Evolutionary conservation across 2,113 vertebrate species (phyloP), one percentile per base, ranked within the genome.

Genomic region (Acrocephalus kingi): DNA sequence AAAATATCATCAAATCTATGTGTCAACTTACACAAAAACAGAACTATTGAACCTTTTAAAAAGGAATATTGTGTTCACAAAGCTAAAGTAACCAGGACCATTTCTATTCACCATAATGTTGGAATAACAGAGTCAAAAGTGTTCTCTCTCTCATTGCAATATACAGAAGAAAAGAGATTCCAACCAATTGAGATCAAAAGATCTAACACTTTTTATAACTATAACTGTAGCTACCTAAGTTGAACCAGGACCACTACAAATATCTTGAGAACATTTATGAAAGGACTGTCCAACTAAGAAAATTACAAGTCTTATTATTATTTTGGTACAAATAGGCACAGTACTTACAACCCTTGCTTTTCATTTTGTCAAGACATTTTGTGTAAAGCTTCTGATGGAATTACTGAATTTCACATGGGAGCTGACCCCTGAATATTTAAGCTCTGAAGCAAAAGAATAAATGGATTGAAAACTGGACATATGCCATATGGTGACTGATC

Each of bases 381-480:
- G 43, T 4, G 17, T 73, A 93, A 94, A 88, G 17, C 15, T 96
- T 95, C 55, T 83, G 63, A 73, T 41, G 49, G 71, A 94, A 91
- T 83, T 84, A 85, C 37, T 66, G 69, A 68, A 13, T 79, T 93
- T 90, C 82, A 77, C 46, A 59, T 28, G 51, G 66, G 84, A 93
- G 49, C 12, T 91, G 81, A 93, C 84, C 81, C 75, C 74, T 46
- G 51, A 82, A 87, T 79, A 87, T 79, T 85, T 82, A 85, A 87
- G 54, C 54, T 89, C 41, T 84, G 71, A 58, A 89, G 59, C 21
- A 90, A 90, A 83, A 76, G 43, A 85, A 77, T 25, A 81, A 88
- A 84, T 16, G 37, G 31, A 59, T 33, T 77, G 39, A 73, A 79
- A 69, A 76, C 55, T 71, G 39, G 43, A 55, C 21, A 45, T 67